Base-by-base conservation (phyloP, 2,113 vertebrate species). In the Toxotes chatareus region DNA sequence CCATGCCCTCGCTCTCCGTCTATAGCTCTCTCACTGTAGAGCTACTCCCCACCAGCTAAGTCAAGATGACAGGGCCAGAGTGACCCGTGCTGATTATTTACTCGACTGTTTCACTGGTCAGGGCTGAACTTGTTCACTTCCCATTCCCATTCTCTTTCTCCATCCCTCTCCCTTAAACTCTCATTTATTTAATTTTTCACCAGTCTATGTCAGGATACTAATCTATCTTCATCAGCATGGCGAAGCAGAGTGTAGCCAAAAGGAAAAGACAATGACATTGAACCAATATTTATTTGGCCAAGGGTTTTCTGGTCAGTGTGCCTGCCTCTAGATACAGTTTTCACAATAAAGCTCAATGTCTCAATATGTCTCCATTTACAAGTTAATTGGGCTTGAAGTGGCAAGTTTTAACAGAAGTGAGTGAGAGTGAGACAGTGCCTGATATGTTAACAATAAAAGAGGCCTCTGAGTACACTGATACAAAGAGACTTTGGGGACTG, bases 241-340 rank as follows among this genome's bases (percentile, higher is more conserved):
- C 12, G 11, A 69, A 62, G n/a, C 81, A 71, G 59, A 59, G 72
- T 23, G 56, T 4, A 77, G 68, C 31, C 42, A 49, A 55, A 19
- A 65, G 56, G 44, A 63, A 66, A 51, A 73, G 38, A 62, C 63
- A 51, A 2, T 76, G 80, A 72, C 83, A 76, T 32, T 21, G 79
- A 80, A 64, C 31, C 55, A 80, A 87, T 71, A 80, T 85, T 71
- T 77, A 80, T 85, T 71, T 77, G 62, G 40, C 13, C n/a, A 51
- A 76, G 40, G 42, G 36, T 63, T 16, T 38, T 14, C 19, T 13
- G 61, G 59, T 63, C 65, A 46, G 10, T 51, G 23, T 27, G 51
- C 32, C 64, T 27, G 16, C 77, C 57, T 60, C 17, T 13, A 62
- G 63, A 68, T 8, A 57, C 1, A 4, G 1, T 9, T 76, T 82